Evolutionary conservation across 92 coral and sea anemone genomes (phyloP), one percentile per base, ranked within the genome.

Genomic region (Porites rus): DNA sequence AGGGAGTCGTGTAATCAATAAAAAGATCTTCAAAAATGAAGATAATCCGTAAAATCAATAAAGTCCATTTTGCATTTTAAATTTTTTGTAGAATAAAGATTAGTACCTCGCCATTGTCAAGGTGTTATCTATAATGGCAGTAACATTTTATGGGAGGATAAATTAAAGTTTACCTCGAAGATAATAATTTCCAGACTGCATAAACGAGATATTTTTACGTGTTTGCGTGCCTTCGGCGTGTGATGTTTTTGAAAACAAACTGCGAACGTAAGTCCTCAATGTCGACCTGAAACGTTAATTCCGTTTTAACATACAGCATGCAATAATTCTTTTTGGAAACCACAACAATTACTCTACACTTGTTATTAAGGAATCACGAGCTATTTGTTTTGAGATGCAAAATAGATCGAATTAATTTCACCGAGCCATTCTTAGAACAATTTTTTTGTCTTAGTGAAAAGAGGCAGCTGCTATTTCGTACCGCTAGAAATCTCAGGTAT

Each of bases 311-410:
- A 58, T 31, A 21, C 22, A 60, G 31, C 31, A 38, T 38, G 73
- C 38, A 81, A 67, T 60, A 51, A 56, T 81, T 53, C 85, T 81
- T 71, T 70, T 69, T 81, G 19, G 69, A 11, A 25, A 59, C 77
- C 68, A 59, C 74, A 81, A 81, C 86, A 81, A 71, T 70, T 28
- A 59, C 86, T 81, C 71, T 31, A 72, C 86, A 59, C 86, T 81
- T 70, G 51, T 81, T 76, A 81, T 81, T 69, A 69, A 69, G 67
- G 67, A 81, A 54, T 81, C 86, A 81, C 66, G 77, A 69, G 59
- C 19, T 66, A n/a, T 81, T 81, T 81, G 86, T 81, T 81, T 81
- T 81, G 86, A 81, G 59, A 81, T 81, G 77, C 86, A 81, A 81
- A 79, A 71, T 70, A 69, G 86, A 56, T 69, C 86, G 77, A 59